A percentile compares a stretch with the other conserved stretches of the same genome.
Evolutionary conservation across 2,888 invertebrate species (phyloP).

Genomic region (Euphydryas editha): DNA sequence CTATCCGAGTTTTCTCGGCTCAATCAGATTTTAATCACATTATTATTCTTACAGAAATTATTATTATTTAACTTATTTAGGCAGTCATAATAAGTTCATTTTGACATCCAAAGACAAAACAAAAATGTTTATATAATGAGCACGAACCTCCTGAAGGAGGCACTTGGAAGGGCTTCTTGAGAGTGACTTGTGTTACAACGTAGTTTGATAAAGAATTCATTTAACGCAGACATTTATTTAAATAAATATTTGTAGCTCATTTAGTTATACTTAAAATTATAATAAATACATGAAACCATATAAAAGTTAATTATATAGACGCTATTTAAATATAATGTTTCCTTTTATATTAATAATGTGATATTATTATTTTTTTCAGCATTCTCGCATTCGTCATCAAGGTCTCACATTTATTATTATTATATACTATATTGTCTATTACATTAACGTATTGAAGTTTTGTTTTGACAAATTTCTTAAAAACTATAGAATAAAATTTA

Average conservation of each 20-base stretch:
- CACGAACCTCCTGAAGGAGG: conserved; percentile 40
- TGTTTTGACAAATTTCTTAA: too few species aligned
- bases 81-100: conserved; percentile 45
- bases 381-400: too few species aligned
- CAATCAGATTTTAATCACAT: background rate
- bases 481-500: too few species aligned
- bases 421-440: too few species aligned
- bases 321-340: too few species aligned
- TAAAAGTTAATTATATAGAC: too few species aligned
- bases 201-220: conserved; percentile 2
- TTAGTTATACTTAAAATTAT: background rate
- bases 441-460: too few species aligned
- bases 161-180: conserved; percentile 5
- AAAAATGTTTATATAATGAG: conserved; percentile 44
- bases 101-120: conserved; percentile 46
- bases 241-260: background rate
- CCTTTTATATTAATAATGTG: too few species aligned
- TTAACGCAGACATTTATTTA: background rate
- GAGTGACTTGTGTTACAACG: background rate
- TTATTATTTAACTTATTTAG: conserved; percentile 12
- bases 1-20: too few species aligned
- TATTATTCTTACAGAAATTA: background rate
- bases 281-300: too few species aligned
- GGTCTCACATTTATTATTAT: too few species aligned
- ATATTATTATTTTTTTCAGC: too few species aligned